phyloP scores from a whole-genome alignment of 2,797 vertebrate genomes.

The Margarornis squamiger region DNA sequence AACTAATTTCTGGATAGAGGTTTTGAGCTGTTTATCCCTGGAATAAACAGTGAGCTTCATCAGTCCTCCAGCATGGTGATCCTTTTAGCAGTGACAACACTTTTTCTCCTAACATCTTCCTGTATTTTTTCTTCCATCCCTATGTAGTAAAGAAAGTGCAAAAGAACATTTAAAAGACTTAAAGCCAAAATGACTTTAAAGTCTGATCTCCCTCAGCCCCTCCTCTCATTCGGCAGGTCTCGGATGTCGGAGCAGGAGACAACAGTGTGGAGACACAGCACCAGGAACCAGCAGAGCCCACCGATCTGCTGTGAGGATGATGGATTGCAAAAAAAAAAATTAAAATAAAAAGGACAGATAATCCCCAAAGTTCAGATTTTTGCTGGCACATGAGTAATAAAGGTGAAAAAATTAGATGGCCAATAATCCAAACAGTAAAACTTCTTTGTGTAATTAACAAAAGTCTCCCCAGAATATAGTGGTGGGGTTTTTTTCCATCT shows the following conservation, averaged over 20 bases:
- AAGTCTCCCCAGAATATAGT: slow-evolving; percentile 28
- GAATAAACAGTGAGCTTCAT: neutral
- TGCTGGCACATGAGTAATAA: neutral
- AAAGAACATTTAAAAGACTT: slow-evolving; percentile 30
- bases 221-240: neutral
- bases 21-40: slow-evolving; percentile 46
- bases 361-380: neutral
- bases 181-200: neutral
- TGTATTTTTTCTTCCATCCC: neutral
- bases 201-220: neutral
- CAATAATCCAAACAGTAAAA: neutral
- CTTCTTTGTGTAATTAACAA: slow-evolving; percentile 46
- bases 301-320: accelerated
- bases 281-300: neutral
- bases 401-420: neutral
- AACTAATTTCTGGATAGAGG: slow-evolving; percentile 38
- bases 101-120: neutral
- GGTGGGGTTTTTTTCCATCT: slow-evolving; percentile 27
- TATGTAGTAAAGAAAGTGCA: neutral
- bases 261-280: neutral
- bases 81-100: neutral
- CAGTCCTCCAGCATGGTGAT: neutral
- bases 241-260: neutral
- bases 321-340: neutral
- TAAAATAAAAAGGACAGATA: neutral